These are phyloP conservation scores for Chironomus tentans DNA, from an alignment of 2,888 invertebrate species.

Conservation along the genomic window DNA sequence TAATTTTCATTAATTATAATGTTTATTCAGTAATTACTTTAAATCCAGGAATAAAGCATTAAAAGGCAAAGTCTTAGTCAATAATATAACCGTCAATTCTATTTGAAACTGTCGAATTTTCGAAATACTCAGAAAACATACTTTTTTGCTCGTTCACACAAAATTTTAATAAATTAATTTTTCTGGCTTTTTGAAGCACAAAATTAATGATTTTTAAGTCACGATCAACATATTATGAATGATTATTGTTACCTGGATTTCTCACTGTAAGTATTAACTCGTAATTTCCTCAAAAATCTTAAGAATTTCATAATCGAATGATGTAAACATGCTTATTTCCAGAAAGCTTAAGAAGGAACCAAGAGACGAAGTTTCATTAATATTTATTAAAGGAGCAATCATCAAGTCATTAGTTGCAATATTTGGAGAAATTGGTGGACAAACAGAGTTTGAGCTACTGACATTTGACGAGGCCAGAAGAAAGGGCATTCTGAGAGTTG, in stretches of 20 bases:
- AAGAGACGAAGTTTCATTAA: conserved; percentile 41
- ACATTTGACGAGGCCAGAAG: conserved; percentile 44
- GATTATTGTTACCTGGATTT: conserved; percentile 48
- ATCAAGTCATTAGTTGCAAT: conserved; percentile 44
- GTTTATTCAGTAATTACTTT: too few species aligned
- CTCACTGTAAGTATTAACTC: conserved; percentile 45
- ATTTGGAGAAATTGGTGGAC: conserved; percentile 51
- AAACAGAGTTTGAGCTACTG: conserved; percentile 47
- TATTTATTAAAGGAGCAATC: conserved; percentile 51
- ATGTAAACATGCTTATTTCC: conserved; percentile 4
- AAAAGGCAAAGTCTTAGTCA: too few species aligned
- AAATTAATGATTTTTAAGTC: too few species aligned
- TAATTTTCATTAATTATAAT: too few species aligned
- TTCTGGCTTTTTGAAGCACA: too few species aligned
- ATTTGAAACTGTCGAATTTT: too few species aligned
- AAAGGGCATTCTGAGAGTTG: conserved; percentile 49
- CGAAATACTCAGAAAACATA: too few species aligned
- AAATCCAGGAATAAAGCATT: too few species aligned
- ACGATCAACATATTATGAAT: conserved; percentile 34
- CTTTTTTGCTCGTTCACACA: too few species aligned
- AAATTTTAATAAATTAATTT: too few species aligned
- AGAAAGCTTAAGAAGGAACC: conserved; percentile 34
- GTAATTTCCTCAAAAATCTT: conserved; percentile 2
- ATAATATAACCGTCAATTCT: too few species aligned
- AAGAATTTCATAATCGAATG: background rate